phyloP scores from a whole-genome alignment of 64 coral and sea anemone genomes.

The Montipora foliosa region DNA sequence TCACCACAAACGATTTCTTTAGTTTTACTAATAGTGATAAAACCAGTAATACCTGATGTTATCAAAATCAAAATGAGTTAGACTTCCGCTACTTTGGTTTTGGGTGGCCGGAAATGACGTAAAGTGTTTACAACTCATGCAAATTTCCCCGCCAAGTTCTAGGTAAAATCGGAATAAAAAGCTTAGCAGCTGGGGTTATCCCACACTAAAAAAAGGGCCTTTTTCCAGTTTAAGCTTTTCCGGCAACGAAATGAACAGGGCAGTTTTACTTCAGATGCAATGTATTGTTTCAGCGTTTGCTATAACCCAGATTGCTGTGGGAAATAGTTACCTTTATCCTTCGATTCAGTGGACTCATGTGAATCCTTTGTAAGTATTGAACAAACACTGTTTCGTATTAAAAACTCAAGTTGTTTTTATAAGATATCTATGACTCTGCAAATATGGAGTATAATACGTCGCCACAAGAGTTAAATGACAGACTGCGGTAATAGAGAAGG shows the following conservation, averaged over 20 bases:
- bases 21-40: too few species aligned
- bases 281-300: not conserved
- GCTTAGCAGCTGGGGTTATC: too few species aligned
- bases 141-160: not conserved
- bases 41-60: not conserved
- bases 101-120: not conserved
- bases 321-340: constrained; percentile 31
- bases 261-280: not conserved
- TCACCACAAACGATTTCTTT: too few species aligned
- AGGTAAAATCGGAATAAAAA: not conserved
- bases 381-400: too few species aligned
- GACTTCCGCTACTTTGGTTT: too few species aligned
- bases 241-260: not conserved
- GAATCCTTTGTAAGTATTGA: constrained; percentile 54
- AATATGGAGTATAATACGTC: too few species aligned
- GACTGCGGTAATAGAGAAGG: too few species aligned
- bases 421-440: too few species aligned
- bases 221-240: too few species aligned
- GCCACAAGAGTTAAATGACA: too few species aligned
- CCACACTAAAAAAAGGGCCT: too few species aligned
- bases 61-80: not conserved
- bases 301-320: not conserved
- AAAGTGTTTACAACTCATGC: not conserved
- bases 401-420: too few species aligned
- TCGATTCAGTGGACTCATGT: constrained; percentile 54